Evolutionary conservation across 1,140 invertebrate genomes (phyloP).

Genomic region (Megathymus violae): DNA sequence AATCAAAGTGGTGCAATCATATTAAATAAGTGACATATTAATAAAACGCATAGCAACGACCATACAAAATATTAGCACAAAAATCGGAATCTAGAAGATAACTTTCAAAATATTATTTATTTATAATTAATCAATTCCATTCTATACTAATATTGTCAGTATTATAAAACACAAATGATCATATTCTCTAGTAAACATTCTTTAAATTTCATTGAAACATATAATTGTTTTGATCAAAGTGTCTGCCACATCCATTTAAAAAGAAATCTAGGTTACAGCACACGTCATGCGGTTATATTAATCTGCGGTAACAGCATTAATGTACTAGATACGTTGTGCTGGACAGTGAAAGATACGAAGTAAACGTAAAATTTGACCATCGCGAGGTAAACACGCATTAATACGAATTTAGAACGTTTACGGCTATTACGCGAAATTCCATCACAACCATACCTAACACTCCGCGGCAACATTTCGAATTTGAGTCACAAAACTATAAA

Average conservation of each 20-base stretch:
- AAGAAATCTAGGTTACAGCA: background rate
- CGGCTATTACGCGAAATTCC: constrained; percentile 22
- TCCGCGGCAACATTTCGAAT: background rate
- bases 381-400: constrained; percentile 31
- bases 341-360: constrained; percentile 18
- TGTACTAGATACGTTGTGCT: background rate
- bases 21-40: too few species aligned
- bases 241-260: background rate
- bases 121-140: too few species aligned
- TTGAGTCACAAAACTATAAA: background rate
- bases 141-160: too few species aligned
- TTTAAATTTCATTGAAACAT: too few species aligned
- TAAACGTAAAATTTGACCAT: constrained; percentile 19
- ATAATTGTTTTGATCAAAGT: too few species aligned
- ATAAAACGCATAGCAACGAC: too few species aligned
- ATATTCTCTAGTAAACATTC: too few species aligned
- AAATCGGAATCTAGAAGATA: too few species aligned
- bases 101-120: too few species aligned
- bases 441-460: constrained; percentile 9
- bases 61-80: too few species aligned
- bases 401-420: constrained; percentile 41
- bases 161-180: too few species aligned
- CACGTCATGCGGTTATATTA: background rate
- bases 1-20: too few species aligned
- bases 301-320: background rate